Evolutionary conservation across 1,140 invertebrate genomes (phyloP).

Genomic region (Caerostris extrusa): DNA sequence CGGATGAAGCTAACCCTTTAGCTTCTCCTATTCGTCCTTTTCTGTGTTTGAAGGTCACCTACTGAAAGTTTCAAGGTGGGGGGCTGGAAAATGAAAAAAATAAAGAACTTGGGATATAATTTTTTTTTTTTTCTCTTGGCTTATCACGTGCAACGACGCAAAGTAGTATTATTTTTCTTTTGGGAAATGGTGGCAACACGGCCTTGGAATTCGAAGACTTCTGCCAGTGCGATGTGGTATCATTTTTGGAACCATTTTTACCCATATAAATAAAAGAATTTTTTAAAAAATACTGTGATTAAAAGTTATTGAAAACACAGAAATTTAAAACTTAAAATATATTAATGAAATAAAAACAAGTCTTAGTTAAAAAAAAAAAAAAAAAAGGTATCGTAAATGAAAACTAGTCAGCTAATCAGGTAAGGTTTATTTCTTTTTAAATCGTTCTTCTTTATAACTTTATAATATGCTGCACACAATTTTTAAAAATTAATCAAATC

Average conservation of each 20-base stretch:
- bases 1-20: constrained; percentile 38
- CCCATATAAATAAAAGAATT: too few relatives aligned
- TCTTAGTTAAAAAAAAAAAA: too few relatives aligned
- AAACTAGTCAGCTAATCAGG: too few relatives aligned
- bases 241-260: not conserved
- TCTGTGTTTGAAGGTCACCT: constrained; percentile 65
- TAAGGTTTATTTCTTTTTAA: too few relatives aligned
- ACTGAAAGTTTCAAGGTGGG: constrained; percentile 67
- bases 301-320: too few relatives aligned
- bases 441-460: too few relatives aligned
- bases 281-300: too few relatives aligned
- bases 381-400: too few relatives aligned
- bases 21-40: constrained; percentile 52
- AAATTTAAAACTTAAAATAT: too few relatives aligned
- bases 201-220: constrained; percentile 35
- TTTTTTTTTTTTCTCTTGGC: constrained; percentile 74
- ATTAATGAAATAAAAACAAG: too few relatives aligned
- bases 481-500: too few relatives aligned
- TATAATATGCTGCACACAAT: too few relatives aligned
- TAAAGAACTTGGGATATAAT: not conserved
- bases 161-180: constrained; percentile 60
- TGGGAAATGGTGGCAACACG: constrained; percentile 56
- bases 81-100: constrained; percentile 48
- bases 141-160: constrained; percentile 74
- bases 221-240: not conserved